Base-by-base conservation (phyloP, 2,113 vertebrate genomes). In the Chlorodrepanis virens region DNA sequence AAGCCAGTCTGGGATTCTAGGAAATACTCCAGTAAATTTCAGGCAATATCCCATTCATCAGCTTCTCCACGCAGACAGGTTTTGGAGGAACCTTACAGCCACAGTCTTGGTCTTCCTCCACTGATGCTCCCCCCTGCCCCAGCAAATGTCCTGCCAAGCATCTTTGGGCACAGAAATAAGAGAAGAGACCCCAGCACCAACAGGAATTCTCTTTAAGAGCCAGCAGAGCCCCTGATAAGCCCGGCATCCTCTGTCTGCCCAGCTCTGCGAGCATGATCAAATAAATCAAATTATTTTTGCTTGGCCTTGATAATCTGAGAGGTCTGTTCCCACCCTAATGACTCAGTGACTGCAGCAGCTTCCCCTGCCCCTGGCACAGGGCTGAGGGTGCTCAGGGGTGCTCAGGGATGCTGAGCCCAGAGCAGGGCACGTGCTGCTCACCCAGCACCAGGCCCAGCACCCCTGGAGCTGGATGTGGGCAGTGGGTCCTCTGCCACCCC, bases 51-150 rank as follows among this genome's bases (percentile, higher is more conserved):
- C 6, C 31, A n/a, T 23, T 10, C 33, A 19, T 31, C 76, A 44
- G 4, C 19, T 57, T 31, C 45, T 24, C 67, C 59, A 28, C 0
- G 0, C 13, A 59, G 56, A 37, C 6, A 8, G 27, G 27, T 22
- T 83, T 57, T 15, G 33, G 39, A 50, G 82, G 35, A 14, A 2
- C 31, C 33, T 63, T 21, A 15, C 52, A 42, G 47, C 15, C 39
- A 16, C 1, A 23, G 37, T 19, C n/a, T 59, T 74, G n/a, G 5
- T 64, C 29, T 72, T 84, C 39, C 54, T 45, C 11, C 37, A 3
- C 12, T 16, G 28, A 12, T 2, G 14, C 10, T 80, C 14, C 10
- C 21, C 37, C 85, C 44, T 53, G 17, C 16, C 56, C 56, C 35
- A 37, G 49, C 7, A 60, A 83, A 45, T 5, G 6, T 56, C 29